Evolutionary conservation across 2,797 vertebrate species (phyloP), one percentile per base, ranked within the genome.

Genomic region (Oryzias dopingdopingensis): DNA sequence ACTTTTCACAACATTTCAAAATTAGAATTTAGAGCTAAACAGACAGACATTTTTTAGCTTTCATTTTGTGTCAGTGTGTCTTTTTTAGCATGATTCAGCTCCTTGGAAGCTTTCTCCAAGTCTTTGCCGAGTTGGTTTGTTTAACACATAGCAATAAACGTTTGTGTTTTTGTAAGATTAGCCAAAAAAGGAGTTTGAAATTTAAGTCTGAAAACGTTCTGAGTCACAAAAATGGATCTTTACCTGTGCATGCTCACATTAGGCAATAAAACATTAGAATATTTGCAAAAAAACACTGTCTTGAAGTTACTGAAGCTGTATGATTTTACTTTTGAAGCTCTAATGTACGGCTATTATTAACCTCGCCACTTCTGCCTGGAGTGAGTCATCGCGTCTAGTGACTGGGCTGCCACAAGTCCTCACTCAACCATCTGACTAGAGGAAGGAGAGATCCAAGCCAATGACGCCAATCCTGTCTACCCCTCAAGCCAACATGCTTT

Each of bases 301-400:
- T 49, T 71, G 62, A 67, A 67, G 59, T 67, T 57, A 62, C 70
- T 60, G 46, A 69, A 59, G 79, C 63, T 63, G 64, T 67, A 72
- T 62, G 68, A 80, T 77, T 86, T 84, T 70, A 77, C 79, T 82
- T 77, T 57, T 59, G 62, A 40, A 51, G 65, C 68, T 84, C 61
- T 80, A 62, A 80, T 70, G 69, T 59, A 65, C 61, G 69, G 81
- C 83, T 88, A 86, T 86, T 89, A 85, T 86, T 89, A 87, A 86
- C 82, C 82, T 79, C 68, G 65, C 77, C 77, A 77, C 83, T 88
- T 76, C 69, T 79, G 79, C 81, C 77, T 17, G 32, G 62, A 78
- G 75, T 90, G 89, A 90, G 81, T 90, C 88, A 89, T 76, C 81
- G 81, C 62, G 82, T 72, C 78, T 77, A 49, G 71, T 79, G 76